Conservation (phyloP, 2,113 vertebrate species). For the Jaculus jaculus region DNA sequence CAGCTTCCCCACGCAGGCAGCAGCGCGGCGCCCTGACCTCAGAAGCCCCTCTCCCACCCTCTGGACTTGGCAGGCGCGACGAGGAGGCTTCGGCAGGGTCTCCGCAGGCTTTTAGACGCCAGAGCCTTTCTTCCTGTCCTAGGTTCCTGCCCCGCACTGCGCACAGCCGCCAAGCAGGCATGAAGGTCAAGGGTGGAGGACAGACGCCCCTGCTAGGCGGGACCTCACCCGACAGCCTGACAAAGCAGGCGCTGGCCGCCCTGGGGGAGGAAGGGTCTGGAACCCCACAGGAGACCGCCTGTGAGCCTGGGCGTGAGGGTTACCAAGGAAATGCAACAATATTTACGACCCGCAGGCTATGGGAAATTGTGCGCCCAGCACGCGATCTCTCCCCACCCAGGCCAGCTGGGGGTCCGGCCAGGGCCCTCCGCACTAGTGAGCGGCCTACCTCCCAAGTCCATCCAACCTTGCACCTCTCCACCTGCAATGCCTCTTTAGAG, state of each 20-base stretch:
- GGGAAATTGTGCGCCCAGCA: neutral
- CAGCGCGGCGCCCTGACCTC: too few relatives aligned
- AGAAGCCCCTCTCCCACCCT: neutral
- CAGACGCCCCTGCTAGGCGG: rapidly evolving
- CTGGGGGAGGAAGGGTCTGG: neutral
- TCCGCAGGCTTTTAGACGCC: too few relatives aligned
- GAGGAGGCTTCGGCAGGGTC: too few relatives aligned
- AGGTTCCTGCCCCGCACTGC: rapidly evolving
- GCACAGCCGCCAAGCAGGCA: neutral
- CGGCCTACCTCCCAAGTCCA: neutral
- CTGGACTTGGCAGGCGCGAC: neutral
- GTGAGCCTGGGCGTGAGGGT: neutral
- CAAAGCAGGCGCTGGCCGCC: neutral
- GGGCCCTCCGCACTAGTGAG: too few relatives aligned
- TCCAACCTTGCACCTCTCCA: neutral
- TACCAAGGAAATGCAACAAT: constrained; percentile 66
- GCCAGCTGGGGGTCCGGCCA: rapidly evolving
- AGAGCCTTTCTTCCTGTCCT: neutral
- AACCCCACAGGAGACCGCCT: neutral
- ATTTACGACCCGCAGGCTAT: neutral
- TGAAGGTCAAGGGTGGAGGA: rapidly evolving
- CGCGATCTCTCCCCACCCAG: neutral
- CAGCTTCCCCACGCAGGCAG: too few relatives aligned
- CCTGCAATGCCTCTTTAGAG: neutral
- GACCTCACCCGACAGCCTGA: neutral